These are phyloP conservation scores for Dryobates pubescens DNA, from an alignment of 2,797 vertebrate genomes.

Conservation along the genomic window DNA sequence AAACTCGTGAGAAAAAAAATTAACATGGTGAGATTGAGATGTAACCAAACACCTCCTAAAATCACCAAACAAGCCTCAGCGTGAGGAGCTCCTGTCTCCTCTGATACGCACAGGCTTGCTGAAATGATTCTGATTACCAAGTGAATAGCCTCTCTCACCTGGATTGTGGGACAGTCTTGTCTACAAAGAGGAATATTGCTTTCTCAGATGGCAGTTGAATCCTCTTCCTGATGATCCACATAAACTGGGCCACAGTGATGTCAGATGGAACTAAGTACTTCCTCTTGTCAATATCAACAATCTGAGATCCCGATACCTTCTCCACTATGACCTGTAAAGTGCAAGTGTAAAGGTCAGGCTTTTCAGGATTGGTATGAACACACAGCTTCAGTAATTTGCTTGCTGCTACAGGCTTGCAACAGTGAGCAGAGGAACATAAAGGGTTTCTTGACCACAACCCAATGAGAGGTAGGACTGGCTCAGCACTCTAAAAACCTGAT, in stretches of 20 bases:
- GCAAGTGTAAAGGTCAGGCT: neutral
- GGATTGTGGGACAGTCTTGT: slow-evolving; percentile 98
- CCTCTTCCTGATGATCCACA: slow-evolving; percentile 99
- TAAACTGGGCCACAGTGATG: slow-evolving; percentile 99
- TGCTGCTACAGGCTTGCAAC: neutral
- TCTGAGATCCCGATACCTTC: slow-evolving; percentile 98
- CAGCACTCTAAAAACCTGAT: neutral
- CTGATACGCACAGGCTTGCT: neutral
- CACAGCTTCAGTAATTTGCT: neutral
- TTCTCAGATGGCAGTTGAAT: slow-evolving; percentile 98
- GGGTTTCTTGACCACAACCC: neutral
- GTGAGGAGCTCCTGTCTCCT: neutral
- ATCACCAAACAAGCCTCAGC: neutral
- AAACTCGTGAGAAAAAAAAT: neutral
- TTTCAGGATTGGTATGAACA: neutral
- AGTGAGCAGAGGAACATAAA: neutral
- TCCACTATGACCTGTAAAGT: slow-evolving; percentile 93
- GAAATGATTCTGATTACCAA: neutral
- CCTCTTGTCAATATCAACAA: slow-evolving; percentile 97
- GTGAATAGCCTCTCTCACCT: slow-evolving; percentile 84
- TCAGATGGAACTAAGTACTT: slow-evolving; percentile 99
- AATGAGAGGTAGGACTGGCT: neutral
- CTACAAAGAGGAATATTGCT: slow-evolving; percentile 98
- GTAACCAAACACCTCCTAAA: neutral
- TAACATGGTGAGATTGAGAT: neutral